These are phyloP conservation scores for Hypena proboscidalis DNA, from an alignment of 2,888 invertebrate genomes.

Conservation along the genomic window DNA sequence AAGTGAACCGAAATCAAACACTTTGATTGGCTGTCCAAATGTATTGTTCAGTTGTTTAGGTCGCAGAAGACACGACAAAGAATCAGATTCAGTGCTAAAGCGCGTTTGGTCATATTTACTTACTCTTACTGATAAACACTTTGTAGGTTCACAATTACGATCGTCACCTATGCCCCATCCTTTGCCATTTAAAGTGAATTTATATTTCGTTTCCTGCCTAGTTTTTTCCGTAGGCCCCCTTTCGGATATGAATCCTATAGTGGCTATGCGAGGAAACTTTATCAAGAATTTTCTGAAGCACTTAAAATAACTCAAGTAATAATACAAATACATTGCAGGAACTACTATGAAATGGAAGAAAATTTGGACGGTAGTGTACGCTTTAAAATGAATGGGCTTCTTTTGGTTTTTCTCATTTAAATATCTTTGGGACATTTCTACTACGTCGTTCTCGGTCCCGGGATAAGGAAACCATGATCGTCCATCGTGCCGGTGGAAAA, in stretches of 20 bases:
- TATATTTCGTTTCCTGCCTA: slow-evolving; percentile 50
- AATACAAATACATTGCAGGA: slow-evolving; percentile 53
- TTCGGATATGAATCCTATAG: slow-evolving; percentile 57
- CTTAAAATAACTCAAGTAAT: slow-evolving; percentile 52
- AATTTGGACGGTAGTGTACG: slow-evolving; percentile 55
- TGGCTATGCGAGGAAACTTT: slow-evolving; percentile 55
- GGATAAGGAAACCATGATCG: slow-evolving; percentile 60
- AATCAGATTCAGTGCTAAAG: no score
- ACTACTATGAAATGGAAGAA: slow-evolving; percentile 53
- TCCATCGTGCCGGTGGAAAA: slow-evolving; percentile 55
- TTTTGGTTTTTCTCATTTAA: slow-evolving; percentile 46
- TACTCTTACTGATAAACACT: slow-evolving; percentile 53
- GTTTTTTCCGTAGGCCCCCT: slow-evolving; percentile 57
- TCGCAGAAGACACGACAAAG: neutral
- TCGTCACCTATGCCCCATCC: slow-evolving; percentile 47
- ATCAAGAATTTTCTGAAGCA: slow-evolving; percentile 56
- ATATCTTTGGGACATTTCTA: slow-evolving; percentile 59
- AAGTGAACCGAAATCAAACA: no score
- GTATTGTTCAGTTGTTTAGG: slow-evolving; percentile 1
- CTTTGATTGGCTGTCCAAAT: neutral
- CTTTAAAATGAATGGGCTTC: slow-evolving; percentile 50
- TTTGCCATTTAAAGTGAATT: slow-evolving; percentile 52
- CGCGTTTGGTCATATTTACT: slow-evolving; percentile 3
- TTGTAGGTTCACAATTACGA: slow-evolving; percentile 37
- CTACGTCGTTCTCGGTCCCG: slow-evolving; percentile 53